These are phyloP conservation scores for Campodea augens DNA, from an alignment of 1,140 invertebrate genomes.

Conservation along the genomic window DNA sequence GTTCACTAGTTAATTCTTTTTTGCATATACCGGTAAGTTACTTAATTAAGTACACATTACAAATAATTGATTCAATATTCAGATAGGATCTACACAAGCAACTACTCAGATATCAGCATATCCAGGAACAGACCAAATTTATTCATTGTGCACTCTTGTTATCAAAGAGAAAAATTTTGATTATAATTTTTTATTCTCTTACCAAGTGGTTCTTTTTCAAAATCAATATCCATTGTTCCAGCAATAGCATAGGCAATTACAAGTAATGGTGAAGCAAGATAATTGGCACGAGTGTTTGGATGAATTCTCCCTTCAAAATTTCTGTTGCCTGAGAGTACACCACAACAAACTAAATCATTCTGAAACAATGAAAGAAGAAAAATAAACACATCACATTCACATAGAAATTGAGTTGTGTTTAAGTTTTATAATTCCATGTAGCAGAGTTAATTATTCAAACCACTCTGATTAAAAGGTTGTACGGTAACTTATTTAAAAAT, in stretches of 20 bases:
- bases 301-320: conserved; percentile 97
- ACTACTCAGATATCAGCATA: neutral
- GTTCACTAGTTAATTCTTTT: too few relatives aligned
- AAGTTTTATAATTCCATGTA: neutral
- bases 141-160: too few relatives aligned
- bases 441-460: too few relatives aligned
- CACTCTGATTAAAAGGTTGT: too few relatives aligned
- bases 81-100: neutral
- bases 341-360: conserved; percentile 82
- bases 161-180: too few relatives aligned
- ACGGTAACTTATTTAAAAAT: too few relatives aligned
- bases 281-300: conserved; percentile 88
- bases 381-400: neutral
- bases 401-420: neutral
- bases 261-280: conserved; percentile 81
- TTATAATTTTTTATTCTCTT: too few relatives aligned
- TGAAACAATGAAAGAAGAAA: too few relatives aligned
- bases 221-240: conserved; percentile 84
- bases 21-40: too few relatives aligned
- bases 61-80: neutral
- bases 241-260: conserved; percentile 95
- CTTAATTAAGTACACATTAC: neutral
- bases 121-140: too few relatives aligned
- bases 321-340: conserved; percentile 86
- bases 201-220: conserved; percentile 74